phyloP scores from a whole-genome alignment of 2,888 invertebrate genomes.

The Chloroclystis v-ata region DNA sequence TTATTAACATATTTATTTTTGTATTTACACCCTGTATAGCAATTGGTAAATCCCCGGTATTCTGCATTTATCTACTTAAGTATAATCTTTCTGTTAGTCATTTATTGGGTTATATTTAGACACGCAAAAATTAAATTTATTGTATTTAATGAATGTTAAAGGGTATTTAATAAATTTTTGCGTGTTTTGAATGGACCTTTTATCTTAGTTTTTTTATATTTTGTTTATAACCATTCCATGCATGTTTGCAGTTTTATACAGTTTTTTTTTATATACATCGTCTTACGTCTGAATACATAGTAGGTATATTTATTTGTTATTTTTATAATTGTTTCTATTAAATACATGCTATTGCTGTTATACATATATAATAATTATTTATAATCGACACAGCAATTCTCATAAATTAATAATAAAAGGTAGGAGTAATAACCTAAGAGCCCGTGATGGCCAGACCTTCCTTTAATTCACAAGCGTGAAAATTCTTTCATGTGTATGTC shows the following conservation, averaged over 20 bases:
- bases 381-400: too few species aligned
- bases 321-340: not conserved
- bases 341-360: not conserved
- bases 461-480: too few species aligned
- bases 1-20: not conserved
- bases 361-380: too few species aligned
- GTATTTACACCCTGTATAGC: conserved; percentile 20
- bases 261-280: conserved; percentile 1
- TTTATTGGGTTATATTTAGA: too few species aligned
- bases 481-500: too few species aligned
- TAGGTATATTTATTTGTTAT: not conserved
- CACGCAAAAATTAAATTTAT: too few species aligned
- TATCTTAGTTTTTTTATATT: conserved; percentile 16
- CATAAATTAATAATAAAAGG: too few species aligned
- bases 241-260: conserved; percentile 4
- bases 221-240: conserved; percentile 17
- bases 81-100: conserved; percentile 21
- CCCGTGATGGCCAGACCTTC: too few species aligned
- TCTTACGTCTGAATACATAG: not conserved
- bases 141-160: too few species aligned
- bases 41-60: conserved; percentile 12
- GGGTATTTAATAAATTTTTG: too few species aligned
- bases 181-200: too few species aligned
- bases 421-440: too few species aligned
- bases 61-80: conserved; percentile 39